Evolutionary conservation across 2,113 vertebrate species (phyloP).

Genomic region (Gnathonemus longibarbis): DNA sequence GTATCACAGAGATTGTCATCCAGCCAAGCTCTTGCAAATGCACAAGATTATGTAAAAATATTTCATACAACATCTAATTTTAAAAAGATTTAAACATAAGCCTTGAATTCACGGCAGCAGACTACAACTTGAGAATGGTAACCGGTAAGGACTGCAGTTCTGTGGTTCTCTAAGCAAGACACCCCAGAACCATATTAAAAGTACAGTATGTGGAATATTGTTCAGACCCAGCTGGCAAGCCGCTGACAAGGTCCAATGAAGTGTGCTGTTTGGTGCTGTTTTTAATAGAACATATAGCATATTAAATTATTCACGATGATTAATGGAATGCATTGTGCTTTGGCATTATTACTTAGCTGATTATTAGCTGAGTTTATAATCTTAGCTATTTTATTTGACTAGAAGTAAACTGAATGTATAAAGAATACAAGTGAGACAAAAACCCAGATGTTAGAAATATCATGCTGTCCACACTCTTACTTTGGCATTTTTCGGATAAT

Average conservation of each 20-base stretch:
- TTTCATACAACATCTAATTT: background rate
- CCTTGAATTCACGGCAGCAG: constrained; percentile 13
- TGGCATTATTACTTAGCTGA: background rate
- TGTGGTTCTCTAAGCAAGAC: constrained; percentile 26
- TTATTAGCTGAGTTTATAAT: background rate
- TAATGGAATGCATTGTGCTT: background rate
- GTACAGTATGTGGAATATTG: constrained; percentile 14
- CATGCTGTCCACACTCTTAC: background rate
- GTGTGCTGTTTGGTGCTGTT: constrained; percentile 12
- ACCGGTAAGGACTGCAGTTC: constrained; percentile 27
- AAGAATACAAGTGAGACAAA: background rate
- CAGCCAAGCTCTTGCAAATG: background rate
- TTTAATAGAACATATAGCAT: background rate
- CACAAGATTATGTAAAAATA: background rate
- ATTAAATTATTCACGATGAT: constrained; percentile 13
- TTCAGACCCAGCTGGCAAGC: constrained; percentile 15
- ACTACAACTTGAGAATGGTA: background rate
- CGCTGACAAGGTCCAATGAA: constrained; percentile 1
- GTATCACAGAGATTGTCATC: background rate
- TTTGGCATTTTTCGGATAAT: background rate
- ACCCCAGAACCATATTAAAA: constrained; percentile 4
- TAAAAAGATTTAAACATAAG: background rate
- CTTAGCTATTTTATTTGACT: background rate
- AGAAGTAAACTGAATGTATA: background rate
- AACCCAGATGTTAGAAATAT: background rate